These are phyloP conservation scores for Stictocephala bisonia DNA, from an alignment of 2,888 invertebrate species.

Conservation along the genomic window DNA sequence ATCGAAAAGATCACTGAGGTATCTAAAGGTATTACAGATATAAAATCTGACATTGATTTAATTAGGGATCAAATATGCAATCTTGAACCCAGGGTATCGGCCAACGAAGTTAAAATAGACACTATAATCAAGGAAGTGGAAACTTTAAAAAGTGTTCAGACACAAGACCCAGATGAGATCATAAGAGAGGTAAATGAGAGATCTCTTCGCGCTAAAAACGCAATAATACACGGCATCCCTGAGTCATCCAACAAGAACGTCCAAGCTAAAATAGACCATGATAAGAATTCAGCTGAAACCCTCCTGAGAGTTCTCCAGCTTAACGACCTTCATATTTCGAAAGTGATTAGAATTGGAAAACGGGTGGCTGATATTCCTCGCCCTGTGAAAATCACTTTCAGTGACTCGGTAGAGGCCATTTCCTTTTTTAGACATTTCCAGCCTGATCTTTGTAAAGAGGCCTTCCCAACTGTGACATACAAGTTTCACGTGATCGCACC, in stretches of 20 bases:
- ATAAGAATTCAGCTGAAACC: background rate
- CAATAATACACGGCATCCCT: background rate
- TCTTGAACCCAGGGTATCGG: constrained; percentile 1
- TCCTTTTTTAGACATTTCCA: background rate
- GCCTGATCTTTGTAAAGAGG: background rate
- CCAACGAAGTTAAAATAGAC: constrained; percentile 3
- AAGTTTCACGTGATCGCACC: background rate
- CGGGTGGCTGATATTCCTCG: background rate
- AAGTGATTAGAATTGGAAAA: constrained; percentile 4
- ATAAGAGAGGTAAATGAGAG: background rate
- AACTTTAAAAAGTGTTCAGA: background rate
- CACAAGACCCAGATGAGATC: background rate
- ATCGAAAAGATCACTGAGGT: constrained; percentile 1
- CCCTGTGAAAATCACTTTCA: background rate
- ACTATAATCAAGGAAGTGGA: background rate
- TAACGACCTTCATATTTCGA: background rate
- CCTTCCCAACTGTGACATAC: background rate
- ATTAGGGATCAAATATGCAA: constrained; percentile 1
- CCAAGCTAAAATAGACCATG: background rate
- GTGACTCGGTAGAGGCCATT: background rate
- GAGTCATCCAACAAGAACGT: background rate
- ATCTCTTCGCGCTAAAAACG: background rate
- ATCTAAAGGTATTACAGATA: background rate
- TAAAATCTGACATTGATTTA: background rate
- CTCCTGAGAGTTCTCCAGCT: background rate